These are phyloP conservation scores for Himalopsyche anomala DNA, from an alignment of 2,888 invertebrate genomes.

Conservation along the genomic window DNA sequence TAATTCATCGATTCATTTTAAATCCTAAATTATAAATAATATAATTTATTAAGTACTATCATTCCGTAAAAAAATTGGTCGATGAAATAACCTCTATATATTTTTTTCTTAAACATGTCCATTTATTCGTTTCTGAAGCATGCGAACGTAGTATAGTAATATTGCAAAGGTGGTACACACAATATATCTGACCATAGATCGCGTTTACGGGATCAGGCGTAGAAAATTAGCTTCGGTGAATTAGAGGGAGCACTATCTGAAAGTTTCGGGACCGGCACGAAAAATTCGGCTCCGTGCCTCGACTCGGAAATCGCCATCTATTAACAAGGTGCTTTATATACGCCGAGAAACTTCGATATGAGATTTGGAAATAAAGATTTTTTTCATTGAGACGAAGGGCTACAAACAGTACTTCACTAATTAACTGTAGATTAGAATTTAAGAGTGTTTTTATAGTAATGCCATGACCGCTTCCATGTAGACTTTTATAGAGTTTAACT, in stretches of 20 bases:
- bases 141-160: not conserved
- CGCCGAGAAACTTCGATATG: conserved; percentile 4
- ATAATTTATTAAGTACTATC: too few species aligned
- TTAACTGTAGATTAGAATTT: too few species aligned
- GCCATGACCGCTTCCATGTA: too few species aligned
- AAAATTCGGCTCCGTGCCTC: conserved; percentile 19
- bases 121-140: too few species aligned
- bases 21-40: too few species aligned
- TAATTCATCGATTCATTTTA: too few species aligned
- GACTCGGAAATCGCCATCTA: not conserved
- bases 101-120: too few species aligned
- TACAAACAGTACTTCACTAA: too few species aligned
- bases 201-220: conserved; percentile 51
- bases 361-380: conserved; percentile 9
- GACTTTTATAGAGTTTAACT: too few species aligned
- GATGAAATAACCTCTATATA: too few species aligned
- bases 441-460: too few species aligned
- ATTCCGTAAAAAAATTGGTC: too few species aligned
- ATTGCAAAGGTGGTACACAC: not conserved
- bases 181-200: conserved; percentile 48
- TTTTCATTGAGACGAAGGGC: not conserved
- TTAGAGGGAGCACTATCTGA: conserved; percentile 36
- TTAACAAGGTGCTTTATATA: conserved; percentile 34
- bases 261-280: conserved; percentile 8
- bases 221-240: conserved; percentile 55